Percentiles rank a stretch among this genome's conserved stretches.
Conservation (phyloP, 2,113 vertebrate genomes). For the Syngnathus typhle region DNA sequence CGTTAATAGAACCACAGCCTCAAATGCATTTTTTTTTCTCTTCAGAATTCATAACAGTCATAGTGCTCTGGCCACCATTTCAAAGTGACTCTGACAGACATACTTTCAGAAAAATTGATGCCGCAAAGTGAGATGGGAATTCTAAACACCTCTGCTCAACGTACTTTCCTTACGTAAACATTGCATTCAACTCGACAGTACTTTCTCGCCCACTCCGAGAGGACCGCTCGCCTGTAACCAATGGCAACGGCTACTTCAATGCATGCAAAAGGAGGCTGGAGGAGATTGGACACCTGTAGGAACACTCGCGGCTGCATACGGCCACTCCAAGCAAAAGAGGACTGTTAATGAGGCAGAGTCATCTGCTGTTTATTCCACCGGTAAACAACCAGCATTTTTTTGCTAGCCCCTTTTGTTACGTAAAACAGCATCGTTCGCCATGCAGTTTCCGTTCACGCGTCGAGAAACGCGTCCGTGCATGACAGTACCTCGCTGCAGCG, state of each 20-base stretch:
- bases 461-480: conserved; percentile 60
- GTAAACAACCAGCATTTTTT: conserved; percentile 44
- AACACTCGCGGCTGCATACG: conserved; percentile 13
- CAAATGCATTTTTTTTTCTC: not conserved
- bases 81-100: not conserved
- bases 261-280: conserved; percentile 15
- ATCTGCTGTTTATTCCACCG: conserved; percentile 18
- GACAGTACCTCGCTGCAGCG: conserved; percentile 67
- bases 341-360: conserved; percentile 23
- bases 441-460: conserved; percentile 44
- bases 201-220: conserved; percentile 40
- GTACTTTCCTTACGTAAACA: conserved; percentile 43
- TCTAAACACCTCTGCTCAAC: not conserved
- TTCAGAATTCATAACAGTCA: not conserved
- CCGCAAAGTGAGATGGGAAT: not conserved
- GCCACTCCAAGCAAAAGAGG: conserved; percentile 16
- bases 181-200: conserved; percentile 33
- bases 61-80: not conserved
- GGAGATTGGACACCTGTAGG: conserved; percentile 18
- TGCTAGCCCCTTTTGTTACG: conserved; percentile 42
- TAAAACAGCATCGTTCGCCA: conserved; percentile 41
- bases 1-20: not conserved
- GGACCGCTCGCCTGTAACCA: conserved; percentile 53
- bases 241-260: conserved; percentile 56
- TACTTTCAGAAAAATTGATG: not conserved